phyloP scores from a whole-genome alignment of 1,140 invertebrate genomes.

The Orius insidiosus region DNA sequence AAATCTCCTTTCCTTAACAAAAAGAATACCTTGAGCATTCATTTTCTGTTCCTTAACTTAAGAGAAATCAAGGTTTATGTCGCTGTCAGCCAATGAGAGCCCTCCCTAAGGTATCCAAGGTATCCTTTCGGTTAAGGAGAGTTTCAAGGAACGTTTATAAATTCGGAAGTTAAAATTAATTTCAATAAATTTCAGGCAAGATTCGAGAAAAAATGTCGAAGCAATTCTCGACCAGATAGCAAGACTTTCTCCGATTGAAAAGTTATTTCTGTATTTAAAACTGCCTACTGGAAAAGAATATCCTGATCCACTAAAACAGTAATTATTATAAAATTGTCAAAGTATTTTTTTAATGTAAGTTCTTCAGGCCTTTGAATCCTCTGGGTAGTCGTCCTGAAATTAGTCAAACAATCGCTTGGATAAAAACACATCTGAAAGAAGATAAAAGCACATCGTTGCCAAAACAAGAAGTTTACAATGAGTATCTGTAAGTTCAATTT shows the following conservation, averaged over 20 bases:
- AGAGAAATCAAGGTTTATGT: no score
- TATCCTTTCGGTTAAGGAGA: no score
- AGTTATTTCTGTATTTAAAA: slow-evolving; percentile 67
- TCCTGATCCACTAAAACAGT: slow-evolving; percentile 30
- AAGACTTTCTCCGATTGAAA: slow-evolving; percentile 54
- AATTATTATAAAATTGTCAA: slow-evolving; percentile 21
- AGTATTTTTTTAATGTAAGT: slow-evolving; percentile 6
- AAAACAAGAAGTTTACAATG: slow-evolving; percentile 90
- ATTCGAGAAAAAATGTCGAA: slow-evolving; percentile 38
- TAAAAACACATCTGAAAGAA: slow-evolving; percentile 82
- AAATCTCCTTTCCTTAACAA: no score
- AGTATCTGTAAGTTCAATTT: slow-evolving; percentile 80
- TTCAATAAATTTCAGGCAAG: slow-evolving; percentile 19
- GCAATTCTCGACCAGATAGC: slow-evolving; percentile 46
- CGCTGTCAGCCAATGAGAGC: no score
- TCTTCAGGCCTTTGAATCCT: slow-evolving; percentile 25
- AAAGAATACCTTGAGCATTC: no score
- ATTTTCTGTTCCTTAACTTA: no score
- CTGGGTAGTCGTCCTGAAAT: slow-evolving; percentile 75
- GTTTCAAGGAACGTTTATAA: no score
- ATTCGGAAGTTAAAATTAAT: no score
- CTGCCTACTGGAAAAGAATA: slow-evolving; percentile 52
- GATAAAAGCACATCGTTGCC: slow-evolving; percentile 82
- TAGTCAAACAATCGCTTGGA: slow-evolving; percentile 85
- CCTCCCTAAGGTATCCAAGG: no score